Evolutionary conservation across 2,113 vertebrate species (phyloP).

Genomic region (Elephas maximus): DNA sequence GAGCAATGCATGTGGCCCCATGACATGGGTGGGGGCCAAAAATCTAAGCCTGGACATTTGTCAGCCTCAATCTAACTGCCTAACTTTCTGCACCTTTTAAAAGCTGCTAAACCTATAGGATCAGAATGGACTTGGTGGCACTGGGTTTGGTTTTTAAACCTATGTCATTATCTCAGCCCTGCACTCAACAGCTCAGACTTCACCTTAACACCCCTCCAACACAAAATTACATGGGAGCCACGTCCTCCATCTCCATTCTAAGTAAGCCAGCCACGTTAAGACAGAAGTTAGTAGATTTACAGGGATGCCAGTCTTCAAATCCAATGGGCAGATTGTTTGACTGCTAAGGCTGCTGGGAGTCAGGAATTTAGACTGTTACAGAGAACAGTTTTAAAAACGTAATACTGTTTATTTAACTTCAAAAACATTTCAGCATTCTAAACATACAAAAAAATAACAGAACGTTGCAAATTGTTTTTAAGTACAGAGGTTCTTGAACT

Average conservation of each 20-base stretch:
- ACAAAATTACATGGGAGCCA: slow-evolving; percentile 81
- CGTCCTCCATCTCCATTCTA: slow-evolving; percentile 77
- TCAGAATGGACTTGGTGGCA: too few species aligned
- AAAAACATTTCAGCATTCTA: slow-evolving; percentile 95
- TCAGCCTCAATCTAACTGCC: slow-evolving; percentile 81
- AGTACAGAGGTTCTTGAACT: slow-evolving; percentile 92
- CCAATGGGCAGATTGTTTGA: slow-evolving; percentile 64
- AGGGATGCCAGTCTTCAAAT: slow-evolving; percentile 76
- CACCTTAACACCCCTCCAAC: slow-evolving; percentile 81
- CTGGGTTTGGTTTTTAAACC: neutral
- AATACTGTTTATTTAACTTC: slow-evolving; percentile 96
- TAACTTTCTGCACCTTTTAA: slow-evolving; percentile 82
- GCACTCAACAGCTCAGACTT: slow-evolving; percentile 83
- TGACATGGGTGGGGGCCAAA: neutral
- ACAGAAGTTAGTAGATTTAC: slow-evolving; percentile 78
- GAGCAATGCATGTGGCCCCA: neutral
- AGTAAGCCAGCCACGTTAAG: neutral
- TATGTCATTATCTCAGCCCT: slow-evolving; percentile 73
- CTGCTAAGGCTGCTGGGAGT: slow-evolving; percentile 77
- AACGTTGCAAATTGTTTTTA: slow-evolving; percentile 89
- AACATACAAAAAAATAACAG: slow-evolving; percentile 91
- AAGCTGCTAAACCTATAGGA: slow-evolving; percentile 37
- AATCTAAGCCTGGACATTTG: slow-evolving; percentile 73
- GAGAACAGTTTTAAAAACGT: slow-evolving; percentile 93
- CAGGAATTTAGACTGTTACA: slow-evolving; percentile 88